Evolutionary conservation across 2,888 invertebrate species (phyloP), one percentile per base, ranked within the genome.

Genomic region (Myopa testacea): DNA sequence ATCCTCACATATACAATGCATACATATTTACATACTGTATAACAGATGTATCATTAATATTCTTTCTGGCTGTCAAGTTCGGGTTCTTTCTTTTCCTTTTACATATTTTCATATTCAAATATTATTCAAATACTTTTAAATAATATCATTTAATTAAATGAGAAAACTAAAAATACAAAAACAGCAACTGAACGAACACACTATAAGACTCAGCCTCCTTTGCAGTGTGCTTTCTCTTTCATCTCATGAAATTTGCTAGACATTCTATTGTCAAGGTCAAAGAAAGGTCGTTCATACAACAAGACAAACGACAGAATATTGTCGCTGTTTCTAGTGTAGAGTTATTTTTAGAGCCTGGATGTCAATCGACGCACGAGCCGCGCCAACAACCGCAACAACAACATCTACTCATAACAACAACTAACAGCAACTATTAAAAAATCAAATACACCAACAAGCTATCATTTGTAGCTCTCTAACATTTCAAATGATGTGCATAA

Each of bases 191-290:
- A 26, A 26, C 26, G 26, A 26, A 26, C 26, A 26, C 26, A 26
- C 26, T 26, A 26, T 26, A 26, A 26, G 26, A 26, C 26, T 26
- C 1, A 1, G 2, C 26, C 2, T 26, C 26, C 26, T 26, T 26
- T 26, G 26, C 26, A 26, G 26, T 26, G 1, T 26, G 26, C 26
- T 26, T 26, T 26, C 26, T 26, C 26, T 26, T 2, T 26, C 26
- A 26, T 26, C 26, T 26, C 26, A 26, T 26, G 45, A 45, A 45
- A 45, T 45, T 45, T 3, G 45, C 45, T 62, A 58, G 58, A 58
- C 58, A 58, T 76, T 72, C 73, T 81, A 78, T 80, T 82, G 82
- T 86, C 87, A 86, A 86, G 86, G 86, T 86, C 85, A 86, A 82
- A 81, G 81, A 84, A 82, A 86, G 86, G 86, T 87, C 86, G 84